Conservation (phyloP, 2,888 invertebrate genomes). For the Coleophora deauratella region DNA sequence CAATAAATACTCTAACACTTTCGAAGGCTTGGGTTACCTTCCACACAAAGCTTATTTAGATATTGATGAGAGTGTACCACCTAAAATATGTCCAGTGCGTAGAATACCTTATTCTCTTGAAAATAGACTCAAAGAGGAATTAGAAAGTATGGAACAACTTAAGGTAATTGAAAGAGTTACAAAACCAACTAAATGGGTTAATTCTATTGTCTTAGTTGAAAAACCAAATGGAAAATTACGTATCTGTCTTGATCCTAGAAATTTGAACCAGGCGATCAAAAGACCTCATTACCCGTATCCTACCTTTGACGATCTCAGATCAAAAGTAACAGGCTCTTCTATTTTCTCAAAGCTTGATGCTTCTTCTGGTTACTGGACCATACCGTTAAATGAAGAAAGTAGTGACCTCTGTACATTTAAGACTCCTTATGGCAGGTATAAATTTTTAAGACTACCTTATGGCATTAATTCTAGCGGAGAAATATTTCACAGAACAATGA, state of each 20-base stretch:
- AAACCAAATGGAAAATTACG: constrained; percentile 11
- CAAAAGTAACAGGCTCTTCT: not conserved
- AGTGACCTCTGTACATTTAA: not conserved
- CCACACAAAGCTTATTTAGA: too few species aligned
- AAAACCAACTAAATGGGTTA: constrained; percentile 14
- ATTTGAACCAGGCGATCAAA: constrained; percentile 6
- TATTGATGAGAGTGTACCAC: too few species aligned
- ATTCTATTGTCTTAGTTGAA: constrained; percentile 12
- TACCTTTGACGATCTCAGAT: not conserved
- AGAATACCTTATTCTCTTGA: too few species aligned
- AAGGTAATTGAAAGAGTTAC: too few species aligned
- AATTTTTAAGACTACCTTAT: too few species aligned
- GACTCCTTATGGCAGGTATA: too few species aligned
- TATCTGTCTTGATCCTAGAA: constrained; percentile 13
- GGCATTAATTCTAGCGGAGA: too few species aligned
- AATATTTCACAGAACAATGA: constrained; percentile 3
- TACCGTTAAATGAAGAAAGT: not conserved
- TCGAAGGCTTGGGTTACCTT: too few species aligned
- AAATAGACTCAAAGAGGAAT: too few species aligned
- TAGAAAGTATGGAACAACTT: too few species aligned
- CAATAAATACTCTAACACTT: too few species aligned
- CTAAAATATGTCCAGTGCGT: too few species aligned
- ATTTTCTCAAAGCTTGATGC: not conserved
- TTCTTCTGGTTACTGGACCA: not conserved
- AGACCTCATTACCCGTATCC: constrained; percentile 2